A percentile compares a stretch with the other conserved stretches of the same genome.
phyloP scores from a whole-genome alignment of 2,797 vertebrate genomes.

The Apogon talboti region DNA sequence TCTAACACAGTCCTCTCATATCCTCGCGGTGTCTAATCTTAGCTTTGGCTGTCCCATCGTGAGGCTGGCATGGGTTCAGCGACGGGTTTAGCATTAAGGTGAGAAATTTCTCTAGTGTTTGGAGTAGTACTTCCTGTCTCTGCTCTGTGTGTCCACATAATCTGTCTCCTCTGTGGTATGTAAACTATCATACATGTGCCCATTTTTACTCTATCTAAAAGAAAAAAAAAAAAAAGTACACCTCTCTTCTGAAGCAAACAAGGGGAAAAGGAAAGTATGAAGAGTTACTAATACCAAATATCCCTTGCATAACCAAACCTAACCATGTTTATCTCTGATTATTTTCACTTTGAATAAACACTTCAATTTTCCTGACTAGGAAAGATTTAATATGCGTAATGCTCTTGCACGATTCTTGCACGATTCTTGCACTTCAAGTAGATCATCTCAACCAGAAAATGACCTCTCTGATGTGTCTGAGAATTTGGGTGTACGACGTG shows the following conservation, averaged over 20 bases:
- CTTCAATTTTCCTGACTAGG: neutral
- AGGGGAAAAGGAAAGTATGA: neutral
- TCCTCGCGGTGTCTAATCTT: slow-evolving; percentile 46
- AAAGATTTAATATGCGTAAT: neutral
- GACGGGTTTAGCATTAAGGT: slow-evolving; percentile 52
- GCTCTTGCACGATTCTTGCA: neutral
- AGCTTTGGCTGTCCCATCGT: slow-evolving; percentile 24
- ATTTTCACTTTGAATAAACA: slow-evolving; percentile 7
- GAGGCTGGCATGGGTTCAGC: slow-evolving; percentile 38
- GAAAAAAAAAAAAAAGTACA: too few relatives aligned
- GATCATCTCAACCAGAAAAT: neutral
- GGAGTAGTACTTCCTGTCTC: slow-evolving; percentile 61
- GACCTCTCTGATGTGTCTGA: slow-evolving; percentile 1
- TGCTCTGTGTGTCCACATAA: slow-evolving; percentile 47
- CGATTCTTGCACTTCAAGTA: slow-evolving; percentile 5
- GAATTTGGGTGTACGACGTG: neutral
- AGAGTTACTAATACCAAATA: neutral
- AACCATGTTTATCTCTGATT: neutral
- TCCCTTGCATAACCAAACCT: slow-evolving; percentile 1
- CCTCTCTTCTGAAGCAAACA: too few relatives aligned
- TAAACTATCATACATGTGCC: slow-evolving; percentile 45
- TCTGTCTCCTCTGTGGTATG: slow-evolving; percentile 58
- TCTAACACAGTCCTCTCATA: slow-evolving; percentile 31
- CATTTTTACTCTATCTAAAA: slow-evolving; percentile 9
- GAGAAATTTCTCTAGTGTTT: slow-evolving; percentile 67